phyloP scores from a whole-genome alignment of 2,888 invertebrate genomes.

The Leucophora obtusa region DNA sequence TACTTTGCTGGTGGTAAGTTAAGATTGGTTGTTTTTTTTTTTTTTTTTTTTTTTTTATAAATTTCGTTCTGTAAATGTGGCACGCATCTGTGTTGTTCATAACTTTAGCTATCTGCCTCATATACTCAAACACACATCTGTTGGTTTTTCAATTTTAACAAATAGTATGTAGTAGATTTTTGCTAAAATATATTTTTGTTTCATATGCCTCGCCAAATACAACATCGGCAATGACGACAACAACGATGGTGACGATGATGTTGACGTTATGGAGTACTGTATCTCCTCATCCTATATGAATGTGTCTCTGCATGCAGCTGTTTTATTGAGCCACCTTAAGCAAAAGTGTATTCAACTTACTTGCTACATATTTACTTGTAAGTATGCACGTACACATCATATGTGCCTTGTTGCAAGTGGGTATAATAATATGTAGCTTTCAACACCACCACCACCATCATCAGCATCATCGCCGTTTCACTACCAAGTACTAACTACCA shows the following conservation, averaged over 20 bases:
- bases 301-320: conserved; percentile 35
- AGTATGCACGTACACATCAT: no score
- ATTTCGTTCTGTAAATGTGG: conserved; percentile 37
- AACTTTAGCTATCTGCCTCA: conserved; percentile 1
- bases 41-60: background rate
- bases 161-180: conserved; percentile 6
- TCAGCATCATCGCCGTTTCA: background rate
- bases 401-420: conserved; percentile 6
- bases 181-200: background rate
- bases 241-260: background rate
- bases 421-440: conserved; percentile 41
- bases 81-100: conserved; percentile 50
- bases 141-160: conserved; percentile 16
- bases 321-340: conserved; percentile 43
- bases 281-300: conserved; percentile 17
- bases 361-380: background rate
- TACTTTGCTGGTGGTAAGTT: conserved; percentile 58
- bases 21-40: conserved; percentile 20
- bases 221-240: background rate
- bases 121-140: conserved; percentile 54
- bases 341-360: conserved; percentile 52
- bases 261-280: background rate
- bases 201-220: conserved; percentile 26
- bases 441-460: conserved; percentile 39
- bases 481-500: conserved; percentile 1